Percentiles rank a stretch among this genome's conserved stretches.
Conservation (phyloP, 2,888 invertebrate genomes). For the Temnothorax unifasciatus region DNA sequence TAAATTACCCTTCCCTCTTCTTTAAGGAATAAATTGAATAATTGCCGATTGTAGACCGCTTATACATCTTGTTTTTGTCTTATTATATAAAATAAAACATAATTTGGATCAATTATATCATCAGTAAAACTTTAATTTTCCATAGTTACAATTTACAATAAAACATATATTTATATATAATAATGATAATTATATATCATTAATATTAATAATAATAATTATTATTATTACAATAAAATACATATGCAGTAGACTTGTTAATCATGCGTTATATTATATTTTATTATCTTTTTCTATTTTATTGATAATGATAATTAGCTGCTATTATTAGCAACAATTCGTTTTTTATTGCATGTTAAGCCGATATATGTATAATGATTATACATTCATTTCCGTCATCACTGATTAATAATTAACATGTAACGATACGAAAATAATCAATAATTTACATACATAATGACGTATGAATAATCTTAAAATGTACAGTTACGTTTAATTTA, state of each 20-base stretch:
- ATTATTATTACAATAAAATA: slow-evolving; percentile 2
- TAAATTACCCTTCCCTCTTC: background rate
- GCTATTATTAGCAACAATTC: slow-evolving; percentile 32
- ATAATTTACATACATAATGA: slow-evolving; percentile 33
- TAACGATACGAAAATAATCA: slow-evolving; percentile 36
- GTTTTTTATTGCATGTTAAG: slow-evolving; percentile 42
- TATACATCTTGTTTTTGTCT: background rate
- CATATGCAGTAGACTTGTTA: background rate
- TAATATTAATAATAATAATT: background rate
- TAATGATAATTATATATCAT: background rate
- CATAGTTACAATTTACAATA: background rate
- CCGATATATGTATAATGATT: slow-evolving; percentile 33
- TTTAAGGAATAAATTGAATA: background rate
- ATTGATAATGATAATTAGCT: slow-evolving; percentile 34
- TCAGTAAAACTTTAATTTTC: background rate
- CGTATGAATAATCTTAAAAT: slow-evolving; percentile 26
- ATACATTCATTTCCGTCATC: slow-evolving; percentile 37
- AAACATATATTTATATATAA: background rate
- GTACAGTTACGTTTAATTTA: background rate
- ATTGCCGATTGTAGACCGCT: background rate
- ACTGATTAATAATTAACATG: slow-evolving; percentile 47
- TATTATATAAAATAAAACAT: background rate
- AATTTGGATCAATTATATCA: background rate
- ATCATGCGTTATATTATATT: slow-evolving; percentile 32
- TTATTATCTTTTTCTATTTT: slow-evolving; percentile 29